Evolutionary conservation across 2,888 invertebrate genomes (phyloP).

Genomic region (Ditylenchus weischeri): DNA sequence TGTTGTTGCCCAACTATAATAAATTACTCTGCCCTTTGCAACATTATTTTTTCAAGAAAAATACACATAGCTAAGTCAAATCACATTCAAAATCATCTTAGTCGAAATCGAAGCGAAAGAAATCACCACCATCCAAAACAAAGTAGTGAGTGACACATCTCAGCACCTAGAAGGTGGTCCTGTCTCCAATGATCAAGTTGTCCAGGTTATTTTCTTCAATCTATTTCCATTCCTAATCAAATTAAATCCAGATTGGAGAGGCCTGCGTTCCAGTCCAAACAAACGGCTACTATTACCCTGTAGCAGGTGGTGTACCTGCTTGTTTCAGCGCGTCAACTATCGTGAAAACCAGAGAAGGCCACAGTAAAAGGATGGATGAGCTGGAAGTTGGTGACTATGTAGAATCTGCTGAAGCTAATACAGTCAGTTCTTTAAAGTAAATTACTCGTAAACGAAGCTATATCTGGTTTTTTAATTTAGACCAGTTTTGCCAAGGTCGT

Average conservation of each 20-base stretch:
- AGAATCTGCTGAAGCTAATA: slow-evolving; percentile 20
- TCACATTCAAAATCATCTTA: slow-evolving; percentile 15
- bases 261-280: slow-evolving; percentile 49
- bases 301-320: slow-evolving; percentile 34
- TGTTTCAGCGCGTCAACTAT: slow-evolving; percentile 52
- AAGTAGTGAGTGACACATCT: slow-evolving; percentile 33
- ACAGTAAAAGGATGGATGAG: slow-evolving; percentile 50
- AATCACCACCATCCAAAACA: slow-evolving; percentile 48
- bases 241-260: slow-evolving; percentile 43
- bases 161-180: slow-evolving; percentile 25
- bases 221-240: background rate
- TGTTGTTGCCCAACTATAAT: no score
- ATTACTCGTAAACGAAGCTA: background rate
- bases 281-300: slow-evolving; percentile 54
- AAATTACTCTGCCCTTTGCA: no score
- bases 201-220: background rate
- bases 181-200: slow-evolving; percentile 31
- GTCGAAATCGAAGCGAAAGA: slow-evolving; percentile 43
- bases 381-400: slow-evolving; percentile 49
- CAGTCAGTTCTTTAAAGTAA: slow-evolving; percentile 19
- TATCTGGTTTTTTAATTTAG: background rate
- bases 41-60: no score
- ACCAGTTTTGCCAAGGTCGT: slow-evolving; percentile 37
- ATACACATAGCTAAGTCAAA: no score
- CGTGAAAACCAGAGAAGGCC: slow-evolving; percentile 36